Conservation (phyloP, 1,140 invertebrate species). For the Apocrypta bakeri region DNA sequence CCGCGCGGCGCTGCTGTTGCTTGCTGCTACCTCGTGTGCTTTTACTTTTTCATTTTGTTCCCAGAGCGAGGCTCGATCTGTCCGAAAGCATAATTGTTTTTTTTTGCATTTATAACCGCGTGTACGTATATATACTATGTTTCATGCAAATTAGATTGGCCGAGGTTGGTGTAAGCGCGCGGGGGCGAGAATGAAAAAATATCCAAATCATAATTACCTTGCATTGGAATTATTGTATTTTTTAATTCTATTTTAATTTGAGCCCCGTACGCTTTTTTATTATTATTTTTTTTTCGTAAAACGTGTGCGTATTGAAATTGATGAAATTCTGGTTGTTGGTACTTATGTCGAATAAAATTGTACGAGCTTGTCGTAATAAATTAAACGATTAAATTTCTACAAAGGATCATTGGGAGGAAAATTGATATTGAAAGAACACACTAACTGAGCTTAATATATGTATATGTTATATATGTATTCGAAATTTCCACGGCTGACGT, state of each 20-base stretch:
- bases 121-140: not conserved
- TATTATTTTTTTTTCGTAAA: not conserved
- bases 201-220: not conserved
- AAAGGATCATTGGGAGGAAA: not conserved
- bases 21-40: not conserved
- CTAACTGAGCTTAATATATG: not conserved
- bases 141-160: not conserved
- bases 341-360: not conserved
- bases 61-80: not conserved
- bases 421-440: slow-evolving; percentile 15
- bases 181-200: not conserved
- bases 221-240: not conserved
- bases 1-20: not conserved
- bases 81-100: not conserved
- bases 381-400: not conserved
- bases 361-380: too few species aligned
- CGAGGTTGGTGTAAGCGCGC: not conserved
- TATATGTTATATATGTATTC: slow-evolving; percentile 48
- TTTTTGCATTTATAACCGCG: not conserved
- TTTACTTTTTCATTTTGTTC: not conserved
- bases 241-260: not conserved
- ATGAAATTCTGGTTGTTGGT: not conserved
- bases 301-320: not conserved
- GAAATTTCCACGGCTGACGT: slow-evolving; percentile 54
- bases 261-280: too few species aligned